phyloP scores from a whole-genome alignment of 1,140 invertebrate species.

The Mylabris phalerata region DNA sequence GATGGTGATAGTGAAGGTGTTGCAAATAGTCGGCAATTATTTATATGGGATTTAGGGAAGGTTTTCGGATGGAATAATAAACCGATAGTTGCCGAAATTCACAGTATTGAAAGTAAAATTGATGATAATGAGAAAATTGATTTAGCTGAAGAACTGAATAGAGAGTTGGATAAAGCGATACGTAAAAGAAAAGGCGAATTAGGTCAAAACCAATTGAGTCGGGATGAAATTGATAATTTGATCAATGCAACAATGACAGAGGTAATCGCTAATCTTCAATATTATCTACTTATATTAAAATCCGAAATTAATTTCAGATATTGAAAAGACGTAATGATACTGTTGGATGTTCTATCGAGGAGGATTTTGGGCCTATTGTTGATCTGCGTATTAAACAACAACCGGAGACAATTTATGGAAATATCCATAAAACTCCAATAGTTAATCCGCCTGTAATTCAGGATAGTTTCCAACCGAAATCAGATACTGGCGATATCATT shows the following conservation, averaged over 20 bases:
- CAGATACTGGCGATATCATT: too few species aligned
- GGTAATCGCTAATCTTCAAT: not conserved
- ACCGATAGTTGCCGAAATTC: not conserved
- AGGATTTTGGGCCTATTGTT: too few species aligned
- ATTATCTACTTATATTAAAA: too few species aligned
- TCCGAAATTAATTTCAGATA: too few species aligned
- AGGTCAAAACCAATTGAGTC: not conserved
- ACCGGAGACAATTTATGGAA: too few species aligned
- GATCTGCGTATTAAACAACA: too few species aligned
- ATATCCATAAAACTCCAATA: too few species aligned
- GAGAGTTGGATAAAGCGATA: not conserved
- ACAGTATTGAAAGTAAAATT: not conserved
- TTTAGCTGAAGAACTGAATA: constrained; percentile 3
- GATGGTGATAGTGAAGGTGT: not conserved
- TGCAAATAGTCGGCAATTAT: not conserved
- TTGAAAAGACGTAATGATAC: too few species aligned
- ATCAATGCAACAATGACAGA: constrained; percentile 2
- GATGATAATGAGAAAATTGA: not conserved
- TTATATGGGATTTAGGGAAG: constrained; percentile 1
- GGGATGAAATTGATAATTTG: not conserved
- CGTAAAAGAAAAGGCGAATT: not conserved
- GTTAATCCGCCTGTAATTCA: constrained; percentile 8
- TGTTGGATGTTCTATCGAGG: too few species aligned
- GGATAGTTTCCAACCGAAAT: not conserved
- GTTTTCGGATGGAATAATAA: not conserved